Evolutionary conservation across 2,797 vertebrate genomes (phyloP).

Genomic region (Coregonus sp.): DNA sequence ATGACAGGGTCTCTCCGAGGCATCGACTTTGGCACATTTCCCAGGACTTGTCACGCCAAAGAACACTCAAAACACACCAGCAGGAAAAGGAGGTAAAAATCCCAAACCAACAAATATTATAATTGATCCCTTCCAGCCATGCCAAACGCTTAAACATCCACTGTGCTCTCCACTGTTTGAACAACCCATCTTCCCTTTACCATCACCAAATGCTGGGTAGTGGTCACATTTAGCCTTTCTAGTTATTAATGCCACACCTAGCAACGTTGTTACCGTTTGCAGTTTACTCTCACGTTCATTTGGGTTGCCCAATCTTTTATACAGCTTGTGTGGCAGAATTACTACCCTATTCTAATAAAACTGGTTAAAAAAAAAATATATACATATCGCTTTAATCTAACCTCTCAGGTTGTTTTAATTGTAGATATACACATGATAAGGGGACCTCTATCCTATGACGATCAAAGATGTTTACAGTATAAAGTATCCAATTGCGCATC

Average conservation of each 20-base stretch:
- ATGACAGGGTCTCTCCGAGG: conserved; percentile 61
- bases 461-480: too few species aligned
- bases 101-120: conserved; percentile 56
- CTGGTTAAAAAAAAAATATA: too few species aligned
- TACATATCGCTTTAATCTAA: too few species aligned
- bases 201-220: not conserved
- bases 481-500: not conserved
- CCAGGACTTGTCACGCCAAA: conserved; percentile 76
- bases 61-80: conserved; percentile 70
- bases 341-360: too few species aligned
- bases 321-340: too few species aligned
- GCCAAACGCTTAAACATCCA: conserved; percentile 20
- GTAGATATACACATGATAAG: too few species aligned
- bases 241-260: not conserved
- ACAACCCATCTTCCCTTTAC: not conserved
- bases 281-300: not conserved
- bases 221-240: not conserved
- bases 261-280: not conserved
- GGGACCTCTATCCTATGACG: too few species aligned
- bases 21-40: conserved; percentile 68
- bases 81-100: conserved; percentile 36
- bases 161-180: not conserved
- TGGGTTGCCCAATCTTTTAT: not conserved
- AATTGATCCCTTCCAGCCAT: conserved; percentile 52
- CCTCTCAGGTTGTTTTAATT: too few species aligned